Evolutionary conservation across 2,797 vertebrate species (phyloP).

Genomic region (Gymnoscopelus braueri): DNA sequence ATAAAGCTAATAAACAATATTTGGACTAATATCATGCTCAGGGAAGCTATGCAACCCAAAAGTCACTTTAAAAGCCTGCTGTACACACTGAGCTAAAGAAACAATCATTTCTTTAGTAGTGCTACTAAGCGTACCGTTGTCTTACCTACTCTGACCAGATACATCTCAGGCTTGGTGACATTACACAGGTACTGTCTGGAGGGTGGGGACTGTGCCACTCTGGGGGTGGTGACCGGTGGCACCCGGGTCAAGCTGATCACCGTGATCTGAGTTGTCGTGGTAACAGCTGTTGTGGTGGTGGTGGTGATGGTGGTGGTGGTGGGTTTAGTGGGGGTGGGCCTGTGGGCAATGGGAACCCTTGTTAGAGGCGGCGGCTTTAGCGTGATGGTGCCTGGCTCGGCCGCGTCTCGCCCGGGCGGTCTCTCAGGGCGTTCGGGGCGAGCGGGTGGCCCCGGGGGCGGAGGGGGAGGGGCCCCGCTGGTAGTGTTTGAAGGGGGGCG

Average conservation of each 20-base stretch:
- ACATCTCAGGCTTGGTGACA: constrained; percentile 87
- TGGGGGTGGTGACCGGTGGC: constrained; percentile 69
- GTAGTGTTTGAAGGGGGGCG: constrained; percentile 51
- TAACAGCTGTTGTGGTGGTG: constrained; percentile 33
- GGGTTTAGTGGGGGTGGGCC: constrained; percentile 1
- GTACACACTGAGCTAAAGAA: no score
- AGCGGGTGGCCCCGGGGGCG: constrained; percentile 36
- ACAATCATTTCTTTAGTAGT: not conserved
- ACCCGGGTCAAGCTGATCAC: constrained; percentile 68
- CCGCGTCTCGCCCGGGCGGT: constrained; percentile 17
- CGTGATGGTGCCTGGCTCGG: constrained; percentile 7
- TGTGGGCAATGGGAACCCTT: constrained; percentile 24
- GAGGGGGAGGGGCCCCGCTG: constrained; percentile 24
- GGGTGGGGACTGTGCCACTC: constrained; percentile 76
- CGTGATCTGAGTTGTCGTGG: constrained; percentile 59
- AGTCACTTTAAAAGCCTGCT: no score
- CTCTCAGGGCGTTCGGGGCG: constrained; percentile 51
- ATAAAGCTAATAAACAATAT: no score
- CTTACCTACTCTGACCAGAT: constrained; percentile 92
- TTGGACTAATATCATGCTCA: no score
- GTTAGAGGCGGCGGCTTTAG: constrained; percentile 15
- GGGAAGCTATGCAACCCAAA: no score
- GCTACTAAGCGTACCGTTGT: not conserved
- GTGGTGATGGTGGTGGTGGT: constrained; percentile 32
- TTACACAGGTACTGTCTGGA: constrained; percentile 90